These are phyloP conservation scores for Sitobion miscanthi DNA, from an alignment of 1,140 invertebrate genomes.

Conservation along the genomic window DNA sequence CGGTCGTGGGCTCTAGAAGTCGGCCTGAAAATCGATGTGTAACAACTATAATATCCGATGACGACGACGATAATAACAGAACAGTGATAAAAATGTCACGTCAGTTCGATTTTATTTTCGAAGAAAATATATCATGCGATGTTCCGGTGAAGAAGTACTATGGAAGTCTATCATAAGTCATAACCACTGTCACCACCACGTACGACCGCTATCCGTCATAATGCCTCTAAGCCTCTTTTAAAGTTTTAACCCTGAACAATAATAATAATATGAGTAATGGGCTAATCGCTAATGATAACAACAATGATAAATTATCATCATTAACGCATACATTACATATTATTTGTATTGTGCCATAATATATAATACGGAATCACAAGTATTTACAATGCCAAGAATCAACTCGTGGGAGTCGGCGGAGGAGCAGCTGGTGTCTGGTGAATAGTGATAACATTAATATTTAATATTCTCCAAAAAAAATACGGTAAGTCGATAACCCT, in stretches of 20 bases:
- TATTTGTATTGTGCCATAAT: background rate
- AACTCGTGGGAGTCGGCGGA: background rate
- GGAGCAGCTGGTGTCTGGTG: background rate
- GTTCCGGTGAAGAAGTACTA: background rate
- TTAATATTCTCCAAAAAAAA: background rate
- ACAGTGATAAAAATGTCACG: background rate
- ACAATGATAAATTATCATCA: constrained; percentile 3
- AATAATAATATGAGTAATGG: background rate
- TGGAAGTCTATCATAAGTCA: background rate
- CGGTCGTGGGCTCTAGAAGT: background rate
- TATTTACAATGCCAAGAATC: background rate
- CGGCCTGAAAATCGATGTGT: background rate
- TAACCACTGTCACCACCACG: no score
- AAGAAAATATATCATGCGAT: background rate
- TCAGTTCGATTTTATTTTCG: background rate
- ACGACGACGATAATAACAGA: background rate
- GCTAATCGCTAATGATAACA: background rate
- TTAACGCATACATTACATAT: background rate
- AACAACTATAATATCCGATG: background rate
- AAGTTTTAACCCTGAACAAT: background rate
- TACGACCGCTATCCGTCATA: background rate
- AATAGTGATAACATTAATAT: background rate
- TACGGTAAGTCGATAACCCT: background rate
- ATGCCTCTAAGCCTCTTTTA: background rate
- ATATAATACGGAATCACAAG: background rate